Evolutionary conservation across 2,113 vertebrate species (phyloP).

Genomic region (Nothocercus julius): DNA sequence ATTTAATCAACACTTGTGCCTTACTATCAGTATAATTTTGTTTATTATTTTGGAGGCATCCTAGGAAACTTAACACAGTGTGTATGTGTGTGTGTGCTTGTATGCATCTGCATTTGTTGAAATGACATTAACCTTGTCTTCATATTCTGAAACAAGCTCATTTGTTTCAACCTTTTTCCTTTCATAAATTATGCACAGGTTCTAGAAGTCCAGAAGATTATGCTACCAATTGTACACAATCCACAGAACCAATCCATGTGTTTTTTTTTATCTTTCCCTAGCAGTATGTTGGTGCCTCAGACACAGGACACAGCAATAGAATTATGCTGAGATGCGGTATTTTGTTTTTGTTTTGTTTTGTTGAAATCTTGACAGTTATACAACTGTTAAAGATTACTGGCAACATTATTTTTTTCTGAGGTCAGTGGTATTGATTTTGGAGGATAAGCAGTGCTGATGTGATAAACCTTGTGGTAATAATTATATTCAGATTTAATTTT

Average conservation of each 20-base stretch:
- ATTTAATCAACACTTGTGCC: slow-evolving; percentile 37
- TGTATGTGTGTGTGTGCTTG: background rate
- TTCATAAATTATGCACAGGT: background rate
- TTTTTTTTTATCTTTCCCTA: background rate
- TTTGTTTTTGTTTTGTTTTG: background rate
- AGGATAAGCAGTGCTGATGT: background rate
- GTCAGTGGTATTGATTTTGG: slow-evolving; percentile 32
- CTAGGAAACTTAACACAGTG: background rate
- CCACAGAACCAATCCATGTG: background rate
- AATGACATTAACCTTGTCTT: background rate
- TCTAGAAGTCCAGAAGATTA: background rate
- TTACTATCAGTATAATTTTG: slow-evolving; percentile 33
- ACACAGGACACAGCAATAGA: background rate
- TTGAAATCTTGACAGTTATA: slow-evolving; percentile 11
- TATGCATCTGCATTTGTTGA: background rate
- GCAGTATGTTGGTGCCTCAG: background rate
- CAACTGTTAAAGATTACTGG: slow-evolving; percentile 47
- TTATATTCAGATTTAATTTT: slow-evolving; percentile 1
- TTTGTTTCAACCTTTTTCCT: background rate
- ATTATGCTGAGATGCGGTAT: background rate
- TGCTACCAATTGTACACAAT: background rate
- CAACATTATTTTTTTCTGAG: slow-evolving; percentile 8
- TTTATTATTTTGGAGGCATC: slow-evolving; percentile 25
- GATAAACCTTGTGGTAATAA: background rate
- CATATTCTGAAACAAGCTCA: background rate